Conservation (phyloP, 2,888 invertebrate species). For the Sycophila texana region DNA sequence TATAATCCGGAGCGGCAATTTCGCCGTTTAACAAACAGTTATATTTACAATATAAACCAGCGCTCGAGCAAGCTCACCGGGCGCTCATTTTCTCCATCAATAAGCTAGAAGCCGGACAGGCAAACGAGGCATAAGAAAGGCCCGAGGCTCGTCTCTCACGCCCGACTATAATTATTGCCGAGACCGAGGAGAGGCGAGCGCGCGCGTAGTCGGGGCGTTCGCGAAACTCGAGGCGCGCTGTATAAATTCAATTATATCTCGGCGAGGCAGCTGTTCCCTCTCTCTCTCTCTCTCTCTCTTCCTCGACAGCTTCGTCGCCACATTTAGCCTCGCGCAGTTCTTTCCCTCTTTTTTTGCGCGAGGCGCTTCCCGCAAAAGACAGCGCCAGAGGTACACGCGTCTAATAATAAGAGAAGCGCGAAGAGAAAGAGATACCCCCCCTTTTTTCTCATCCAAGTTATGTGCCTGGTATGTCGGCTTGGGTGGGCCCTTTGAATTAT, state of each 20-base stretch:
- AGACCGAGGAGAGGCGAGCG: slow-evolving; percentile 6
- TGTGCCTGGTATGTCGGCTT: slow-evolving; percentile 35
- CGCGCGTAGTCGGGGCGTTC: slow-evolving; percentile 4
- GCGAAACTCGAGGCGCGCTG: background rate
- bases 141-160: slow-evolving; percentile 1
- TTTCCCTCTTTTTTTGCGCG: slow-evolving; percentile 27
- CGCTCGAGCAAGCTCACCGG: background rate
- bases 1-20: too few relatives aligned
- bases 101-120: slow-evolving; percentile 11
- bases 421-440: background rate
- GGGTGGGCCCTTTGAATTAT: slow-evolving; percentile 45
- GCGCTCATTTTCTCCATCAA: background rate
- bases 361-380: slow-evolving; percentile 23
- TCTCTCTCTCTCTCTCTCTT: slow-evolving; percentile 45
- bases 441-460: slow-evolving; percentile 32
- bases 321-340: slow-evolving; percentile 32
- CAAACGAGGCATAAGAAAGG: slow-evolving; percentile 20
- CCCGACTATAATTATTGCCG: slow-evolving; percentile 23
- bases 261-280: slow-evolving; percentile 58
- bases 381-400: slow-evolving; percentile 14
- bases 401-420: slow-evolving; percentile 43
- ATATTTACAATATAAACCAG: too few relatives aligned
- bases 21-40: too few relatives aligned
- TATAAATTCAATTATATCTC: slow-evolving; percentile 62
- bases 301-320: background rate